These are phyloP conservation scores for Mormyrus iriodes DNA, from an alignment of 2,113 vertebrate genomes.

Conservation along the genomic window DNA sequence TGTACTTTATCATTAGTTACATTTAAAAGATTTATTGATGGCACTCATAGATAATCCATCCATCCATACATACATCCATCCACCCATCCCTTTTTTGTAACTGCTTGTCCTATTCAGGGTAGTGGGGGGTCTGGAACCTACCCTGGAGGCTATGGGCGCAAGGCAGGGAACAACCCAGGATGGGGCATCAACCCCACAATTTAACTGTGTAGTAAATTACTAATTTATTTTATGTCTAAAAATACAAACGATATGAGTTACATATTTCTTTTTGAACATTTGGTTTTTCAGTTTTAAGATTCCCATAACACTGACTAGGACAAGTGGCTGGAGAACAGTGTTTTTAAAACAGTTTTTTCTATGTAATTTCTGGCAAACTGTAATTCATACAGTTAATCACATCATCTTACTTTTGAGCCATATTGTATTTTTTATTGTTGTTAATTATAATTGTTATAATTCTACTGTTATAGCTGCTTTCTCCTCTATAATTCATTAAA, in stretches of 20 bases:
- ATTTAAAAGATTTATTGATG: slow-evolving; percentile 14
- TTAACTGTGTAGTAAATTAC: background rate
- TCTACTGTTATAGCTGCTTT: background rate
- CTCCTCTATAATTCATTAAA: background rate
- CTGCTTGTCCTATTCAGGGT: no score
- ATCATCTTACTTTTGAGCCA: background rate
- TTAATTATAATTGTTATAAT: background rate
- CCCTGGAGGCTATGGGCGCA: no score
- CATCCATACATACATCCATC: no score
- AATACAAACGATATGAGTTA: background rate
- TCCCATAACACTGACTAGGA: background rate
- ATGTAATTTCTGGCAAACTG: background rate
- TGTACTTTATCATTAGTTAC: slow-evolving; percentile 3
- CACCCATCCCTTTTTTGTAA: no score
- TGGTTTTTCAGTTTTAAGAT: background rate
- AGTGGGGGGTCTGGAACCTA: no score
- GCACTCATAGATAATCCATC: no score
- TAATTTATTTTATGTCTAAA: background rate
- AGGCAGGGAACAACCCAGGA: no score
- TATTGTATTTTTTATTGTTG: background rate
- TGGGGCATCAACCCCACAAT: background rate
- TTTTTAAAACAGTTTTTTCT: background rate
- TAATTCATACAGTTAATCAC: slow-evolving; percentile 4
- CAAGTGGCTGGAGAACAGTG: background rate
- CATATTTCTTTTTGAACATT: background rate